These are phyloP conservation scores for Platorchestia sp. DNA, from an alignment of 1,140 invertebrate genomes.

Conservation along the genomic window DNA sequence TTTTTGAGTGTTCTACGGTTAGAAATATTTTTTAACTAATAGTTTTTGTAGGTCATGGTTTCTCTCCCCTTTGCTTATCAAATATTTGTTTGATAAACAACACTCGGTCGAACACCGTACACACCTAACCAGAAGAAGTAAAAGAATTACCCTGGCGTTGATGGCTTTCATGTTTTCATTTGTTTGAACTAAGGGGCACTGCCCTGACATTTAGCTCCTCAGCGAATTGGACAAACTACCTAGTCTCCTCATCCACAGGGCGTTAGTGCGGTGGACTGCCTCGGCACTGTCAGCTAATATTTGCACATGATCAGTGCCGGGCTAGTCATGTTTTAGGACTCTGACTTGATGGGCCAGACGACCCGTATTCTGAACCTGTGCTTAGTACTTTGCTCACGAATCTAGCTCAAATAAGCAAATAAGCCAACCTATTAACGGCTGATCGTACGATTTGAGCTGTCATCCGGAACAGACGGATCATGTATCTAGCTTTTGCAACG, in stretches of 20 bases:
- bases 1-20: background rate
- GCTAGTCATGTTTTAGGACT: background rate
- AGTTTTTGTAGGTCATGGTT: background rate
- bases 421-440: background rate
- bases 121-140: background rate
- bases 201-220: background rate
- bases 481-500: background rate
- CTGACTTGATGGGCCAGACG: background rate
- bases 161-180: background rate
- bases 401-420: background rate
- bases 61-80: background rate
- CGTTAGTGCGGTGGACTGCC: background rate
- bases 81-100: background rate
- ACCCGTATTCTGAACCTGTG: background rate
- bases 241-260: background rate
- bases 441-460: background rate
- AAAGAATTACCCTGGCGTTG: background rate
- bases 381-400: background rate
- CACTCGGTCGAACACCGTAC: background rate
- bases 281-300: background rate
- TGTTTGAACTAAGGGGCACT: background rate
- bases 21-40: background rate
- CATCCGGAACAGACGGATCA: conserved; percentile 11
- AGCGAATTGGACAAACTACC: background rate
- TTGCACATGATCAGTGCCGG: background rate